phyloP scores from a whole-genome alignment of 1,140 invertebrate species.

The Idris sp. region DNA sequence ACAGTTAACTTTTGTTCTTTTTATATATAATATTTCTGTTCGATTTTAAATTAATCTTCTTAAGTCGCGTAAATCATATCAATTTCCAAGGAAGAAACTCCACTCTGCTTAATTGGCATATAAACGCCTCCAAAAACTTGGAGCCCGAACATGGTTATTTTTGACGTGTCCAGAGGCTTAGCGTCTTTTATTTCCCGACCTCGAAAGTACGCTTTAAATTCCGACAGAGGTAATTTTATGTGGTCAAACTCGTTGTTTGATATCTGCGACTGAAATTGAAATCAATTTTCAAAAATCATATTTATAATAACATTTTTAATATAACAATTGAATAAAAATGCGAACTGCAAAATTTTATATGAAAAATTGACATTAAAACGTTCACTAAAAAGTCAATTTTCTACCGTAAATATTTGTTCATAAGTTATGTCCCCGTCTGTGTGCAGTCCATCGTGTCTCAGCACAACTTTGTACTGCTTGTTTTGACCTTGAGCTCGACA shows the following conservation, averaged over 20 bases:
- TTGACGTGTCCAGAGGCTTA: slow-evolving; percentile 79
- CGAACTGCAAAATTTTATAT: no score
- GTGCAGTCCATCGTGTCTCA: slow-evolving; percentile 80
- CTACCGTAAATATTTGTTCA: slow-evolving; percentile 83
- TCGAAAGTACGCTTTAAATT: slow-evolving; percentile 83
- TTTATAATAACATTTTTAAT: background rate
- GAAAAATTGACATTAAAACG: no score
- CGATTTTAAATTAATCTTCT: no score
- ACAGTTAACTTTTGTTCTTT: no score
- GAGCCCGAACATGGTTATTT: slow-evolving; percentile 82
- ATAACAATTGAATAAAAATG: slow-evolving; percentile 3
- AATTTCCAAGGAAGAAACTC: slow-evolving; percentile 83
- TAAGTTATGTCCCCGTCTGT: slow-evolving; percentile 81
- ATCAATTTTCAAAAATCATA: background rate
- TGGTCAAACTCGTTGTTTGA: slow-evolving; percentile 78
- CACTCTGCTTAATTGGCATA: slow-evolving; percentile 81
- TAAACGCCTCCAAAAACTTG: slow-evolving; percentile 86
- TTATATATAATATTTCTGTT: no score
- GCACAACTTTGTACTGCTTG: slow-evolving; percentile 80
- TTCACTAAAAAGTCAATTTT: no score
- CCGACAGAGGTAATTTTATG: slow-evolving; percentile 77
- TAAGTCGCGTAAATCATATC: slow-evolving; percentile 75
- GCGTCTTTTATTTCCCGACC: slow-evolving; percentile 79
- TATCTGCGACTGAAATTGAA: slow-evolving; percentile 72
- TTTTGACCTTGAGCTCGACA: slow-evolving; percentile 81